A percentile compares a stretch with the other conserved stretches of the same genome.
These are phyloP conservation scores for Eristalinus sepulchralis DNA, from an alignment of 2,888 invertebrate species.

Conservation along the genomic window DNA sequence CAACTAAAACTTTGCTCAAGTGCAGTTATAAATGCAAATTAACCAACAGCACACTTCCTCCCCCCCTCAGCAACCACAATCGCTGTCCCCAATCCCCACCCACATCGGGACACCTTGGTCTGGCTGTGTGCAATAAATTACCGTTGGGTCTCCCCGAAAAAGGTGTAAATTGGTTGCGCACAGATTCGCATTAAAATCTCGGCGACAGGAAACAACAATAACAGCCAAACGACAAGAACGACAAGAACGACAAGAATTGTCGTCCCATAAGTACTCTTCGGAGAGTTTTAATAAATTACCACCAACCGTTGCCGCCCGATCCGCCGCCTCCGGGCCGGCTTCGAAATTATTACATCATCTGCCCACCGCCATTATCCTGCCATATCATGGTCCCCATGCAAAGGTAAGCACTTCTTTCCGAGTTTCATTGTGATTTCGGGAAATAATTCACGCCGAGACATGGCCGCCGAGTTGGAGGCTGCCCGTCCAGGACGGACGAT, in stretches of 20 bases:
- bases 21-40: slow-evolving; percentile 37
- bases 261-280: slow-evolving; percentile 62
- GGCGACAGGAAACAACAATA: slow-evolving; percentile 38
- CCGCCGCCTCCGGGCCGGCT: slow-evolving; percentile 2
- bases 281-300: slow-evolving; percentile 64
- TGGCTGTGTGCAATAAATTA: slow-evolving; percentile 4
- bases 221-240: slow-evolving; percentile 25
- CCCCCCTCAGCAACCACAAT: too few species aligned
- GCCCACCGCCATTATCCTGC: slow-evolving; percentile 54
- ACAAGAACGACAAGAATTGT: slow-evolving; percentile 30
- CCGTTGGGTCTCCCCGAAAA: not conserved
- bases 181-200: slow-evolving; percentile 52
- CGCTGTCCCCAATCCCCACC: too few species aligned
- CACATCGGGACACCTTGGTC: not conserved
- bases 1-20: slow-evolving; percentile 9
- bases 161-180: slow-evolving; percentile 47
- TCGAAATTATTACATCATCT: slow-evolving; percentile 54
- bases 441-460: not conserved
- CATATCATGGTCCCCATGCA: slow-evolving; percentile 37
- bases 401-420: slow-evolving; percentile 62
- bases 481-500: not conserved
- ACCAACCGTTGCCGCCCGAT: not conserved
- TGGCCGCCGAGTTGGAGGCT: not conserved
- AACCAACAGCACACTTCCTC: not conserved
- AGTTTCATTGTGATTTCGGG: slow-evolving; percentile 35